Percentiles rank a stretch among this genome's conserved stretches.
Evolutionary conservation across 64 coral and sea anemone genomes (phyloP).

Genomic region (Montipora foliosa): DNA sequence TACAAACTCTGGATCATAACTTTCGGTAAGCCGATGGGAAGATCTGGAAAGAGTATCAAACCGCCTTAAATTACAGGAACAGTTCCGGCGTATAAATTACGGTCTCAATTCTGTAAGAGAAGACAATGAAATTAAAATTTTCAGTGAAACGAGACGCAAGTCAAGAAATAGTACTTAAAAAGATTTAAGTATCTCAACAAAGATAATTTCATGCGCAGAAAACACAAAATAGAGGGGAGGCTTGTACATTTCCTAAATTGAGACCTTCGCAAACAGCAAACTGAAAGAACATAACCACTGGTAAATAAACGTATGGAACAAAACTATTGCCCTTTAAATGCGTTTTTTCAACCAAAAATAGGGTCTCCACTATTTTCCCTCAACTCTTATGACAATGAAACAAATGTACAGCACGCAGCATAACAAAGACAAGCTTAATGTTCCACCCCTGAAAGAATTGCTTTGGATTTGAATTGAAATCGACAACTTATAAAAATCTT

Average conservation of each 20-base stretch:
- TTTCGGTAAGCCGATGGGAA: not conserved
- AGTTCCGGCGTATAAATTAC: slow-evolving; percentile 20
- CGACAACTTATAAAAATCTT: slow-evolving; percentile 52
- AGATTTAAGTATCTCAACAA: not conserved
- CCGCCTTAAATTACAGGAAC: slow-evolving; percentile 1
- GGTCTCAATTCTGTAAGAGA: slow-evolving; percentile 39
- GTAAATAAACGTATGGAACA: slow-evolving; percentile 9
- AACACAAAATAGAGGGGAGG: not conserved
- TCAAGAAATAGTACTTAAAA: not conserved
- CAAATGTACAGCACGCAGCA: not conserved
- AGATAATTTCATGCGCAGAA: not conserved
- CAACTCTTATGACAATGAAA: not conserved
- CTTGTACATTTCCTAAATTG: not conserved
- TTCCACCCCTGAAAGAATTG: not conserved
- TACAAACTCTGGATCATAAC: slow-evolving; percentile 9
- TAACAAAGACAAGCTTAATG: not conserved
- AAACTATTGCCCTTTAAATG: not conserved
- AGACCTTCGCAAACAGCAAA: not conserved
- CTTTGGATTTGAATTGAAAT: slow-evolving; percentile 49
- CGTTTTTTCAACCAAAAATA: not conserved
- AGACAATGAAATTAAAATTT: not conserved
- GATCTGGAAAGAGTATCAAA: slow-evolving; percentile 19
- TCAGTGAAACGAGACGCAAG: not conserved
- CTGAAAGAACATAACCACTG: not conserved
- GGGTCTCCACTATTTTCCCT: not conserved